phyloP scores from a whole-genome alignment of 2,888 invertebrate species.

The Ceramica pisi region DNA sequence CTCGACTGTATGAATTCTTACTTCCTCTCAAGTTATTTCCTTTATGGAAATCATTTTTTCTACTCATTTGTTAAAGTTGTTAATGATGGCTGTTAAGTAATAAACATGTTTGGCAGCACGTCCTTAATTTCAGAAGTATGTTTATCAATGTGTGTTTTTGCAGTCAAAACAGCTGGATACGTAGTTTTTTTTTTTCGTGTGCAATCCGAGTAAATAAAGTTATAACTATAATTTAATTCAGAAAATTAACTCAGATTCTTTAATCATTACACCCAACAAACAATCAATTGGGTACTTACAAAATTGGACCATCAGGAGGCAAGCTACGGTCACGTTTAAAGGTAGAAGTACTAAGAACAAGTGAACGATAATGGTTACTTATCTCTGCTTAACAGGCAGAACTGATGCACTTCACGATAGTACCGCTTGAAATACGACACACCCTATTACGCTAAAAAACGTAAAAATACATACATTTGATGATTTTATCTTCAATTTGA shows the following conservation, averaged over 20 bases:
- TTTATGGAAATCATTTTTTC: neutral
- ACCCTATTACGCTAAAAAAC: conserved; percentile 36
- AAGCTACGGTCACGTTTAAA: conserved; percentile 27
- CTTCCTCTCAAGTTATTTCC: conserved; percentile 26
- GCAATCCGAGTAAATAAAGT: neutral
- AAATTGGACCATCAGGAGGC: conserved; percentile 21
- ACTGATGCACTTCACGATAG: conserved; percentile 45
- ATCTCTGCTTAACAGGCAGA: conserved; percentile 46
- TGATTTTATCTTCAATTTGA: neutral
- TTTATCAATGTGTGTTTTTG: neutral
- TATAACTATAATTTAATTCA: neutral
- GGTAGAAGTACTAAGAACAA: conserved; percentile 12
- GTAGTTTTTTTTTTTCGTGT: neutral
- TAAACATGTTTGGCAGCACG: neutral
- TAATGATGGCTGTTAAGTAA: neutral
- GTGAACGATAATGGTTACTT: conserved; percentile 20
- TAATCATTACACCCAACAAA: neutral
- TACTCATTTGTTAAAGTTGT: neutral
- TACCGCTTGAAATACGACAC: conserved; percentile 32
- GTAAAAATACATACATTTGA: conserved; percentile 1
- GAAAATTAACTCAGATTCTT: neutral
- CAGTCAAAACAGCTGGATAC: neutral
- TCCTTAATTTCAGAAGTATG: neutral
- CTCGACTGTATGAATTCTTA: conserved; percentile 23
- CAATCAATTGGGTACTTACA: neutral